These are phyloP conservation scores for Stictonetta naevosa DNA, from an alignment of 2,113 vertebrate species.

Conservation along the genomic window DNA sequence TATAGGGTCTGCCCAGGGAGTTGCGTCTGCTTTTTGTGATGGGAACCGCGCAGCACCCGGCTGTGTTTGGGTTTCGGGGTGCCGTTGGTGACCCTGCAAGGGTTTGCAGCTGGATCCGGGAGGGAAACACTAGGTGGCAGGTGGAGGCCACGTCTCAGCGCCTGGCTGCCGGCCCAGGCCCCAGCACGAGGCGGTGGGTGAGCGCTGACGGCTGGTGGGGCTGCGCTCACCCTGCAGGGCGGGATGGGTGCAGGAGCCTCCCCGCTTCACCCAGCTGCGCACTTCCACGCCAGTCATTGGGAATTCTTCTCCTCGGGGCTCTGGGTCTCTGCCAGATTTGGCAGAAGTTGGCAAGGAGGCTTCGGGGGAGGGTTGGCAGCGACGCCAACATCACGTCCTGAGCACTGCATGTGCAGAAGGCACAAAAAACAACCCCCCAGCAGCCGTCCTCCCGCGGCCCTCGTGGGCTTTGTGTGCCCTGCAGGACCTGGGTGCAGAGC, in stretches of 20 bases:
- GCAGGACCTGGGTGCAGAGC: rapidly evolving
- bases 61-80: background rate
- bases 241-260: background rate
- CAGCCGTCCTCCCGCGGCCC: background rate
- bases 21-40: background rate
- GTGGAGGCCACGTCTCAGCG: background rate
- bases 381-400: background rate
- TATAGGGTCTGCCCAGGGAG: background rate
- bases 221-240: background rate
- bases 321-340: background rate
- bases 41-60: background rate
- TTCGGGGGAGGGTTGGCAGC: background rate
- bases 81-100: background rate
- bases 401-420: rapidly evolving
- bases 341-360: background rate
- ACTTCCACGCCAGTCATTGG: background rate
- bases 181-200: rapidly evolving
- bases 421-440: background rate
- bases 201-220: rapidly evolving
- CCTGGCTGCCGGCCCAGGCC: background rate
- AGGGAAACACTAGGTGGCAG: constrained; percentile 61
- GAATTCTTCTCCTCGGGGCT: background rate
- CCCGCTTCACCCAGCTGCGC: background rate
- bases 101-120: background rate
- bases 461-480: rapidly evolving